Base-by-base conservation (phyloP, 64 coral and sea anemone genomes). In the Actinia equina region DNA sequence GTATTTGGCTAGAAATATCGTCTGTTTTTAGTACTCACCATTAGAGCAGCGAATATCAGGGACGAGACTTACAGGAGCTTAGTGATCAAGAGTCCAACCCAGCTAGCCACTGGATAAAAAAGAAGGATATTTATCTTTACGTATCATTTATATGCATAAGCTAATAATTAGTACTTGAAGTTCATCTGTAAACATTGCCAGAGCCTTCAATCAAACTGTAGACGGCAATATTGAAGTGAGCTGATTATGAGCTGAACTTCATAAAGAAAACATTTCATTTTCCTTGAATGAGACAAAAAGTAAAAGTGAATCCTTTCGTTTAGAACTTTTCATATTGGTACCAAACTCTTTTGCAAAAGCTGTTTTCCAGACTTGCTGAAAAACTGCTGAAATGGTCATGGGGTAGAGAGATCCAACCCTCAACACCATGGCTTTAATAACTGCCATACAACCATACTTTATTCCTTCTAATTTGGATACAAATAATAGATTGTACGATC, bases 221-320 rank as follows among this genome's bases (percentile, higher is more conserved):
- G 69, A 74, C 69, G n/a, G 69, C 14, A 30, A 74, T 37, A 37
- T 74, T 74, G 69, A 74, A 25, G 69, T 26, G 12, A 74, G 69
- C 69, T 74, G 69, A 37, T 37, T 1, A 37, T 37, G 30, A 74
- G 69, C 23, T 74, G 69, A 74, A 41, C 2, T 26, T 74, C 69
- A 74, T 74, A 30, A 74, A 74, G 6, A 74, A 74, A 30, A 74
- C 1, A 74, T 74, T 74, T 74, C 69, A 41, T 74, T 74, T 74
- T 74, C 25, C 69, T 74, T 74, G 23, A 74, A 74, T 74, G 69
- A 74, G 27, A 74, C 69, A 74, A 74, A 74, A 74, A 74, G 23
- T 41, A 74, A 74, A 74, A 74, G 23, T 26, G 69, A 74, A 74
- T 27, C 26, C 23, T 74, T 74, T 74, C 69, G 69, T 41, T 74